These are phyloP conservation scores for Hydraecia micacea DNA, from an alignment of 2,888 invertebrate species.

Conservation along the genomic window DNA sequence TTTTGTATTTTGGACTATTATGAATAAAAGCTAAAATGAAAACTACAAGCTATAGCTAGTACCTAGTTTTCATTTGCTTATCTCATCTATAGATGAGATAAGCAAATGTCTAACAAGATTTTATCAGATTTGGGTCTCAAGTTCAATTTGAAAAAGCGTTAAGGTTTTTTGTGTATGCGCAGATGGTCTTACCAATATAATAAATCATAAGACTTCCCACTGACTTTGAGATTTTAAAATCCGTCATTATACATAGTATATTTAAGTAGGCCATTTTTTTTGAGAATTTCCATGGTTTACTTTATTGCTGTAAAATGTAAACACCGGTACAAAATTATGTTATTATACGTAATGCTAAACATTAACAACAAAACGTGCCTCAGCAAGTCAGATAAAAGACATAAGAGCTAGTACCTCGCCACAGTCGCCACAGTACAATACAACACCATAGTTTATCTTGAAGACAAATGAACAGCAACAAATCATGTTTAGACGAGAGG, in stretches of 20 bases:
- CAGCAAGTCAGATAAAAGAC: constrained; percentile 54
- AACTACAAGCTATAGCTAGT: background rate
- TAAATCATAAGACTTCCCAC: constrained; percentile 44
- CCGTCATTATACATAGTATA: background rate
- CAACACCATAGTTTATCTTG: constrained; percentile 62
- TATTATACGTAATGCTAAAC: constrained; percentile 1
- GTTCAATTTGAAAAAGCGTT: constrained; percentile 32
- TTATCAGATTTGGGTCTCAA: constrained; percentile 31
- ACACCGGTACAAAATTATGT: constrained; percentile 16
- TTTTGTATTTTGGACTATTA: background rate
- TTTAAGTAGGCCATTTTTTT: constrained; percentile 11
- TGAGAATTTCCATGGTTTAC: background rate
- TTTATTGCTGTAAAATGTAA: constrained; percentile 5
- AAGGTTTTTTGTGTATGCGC: constrained; percentile 44
- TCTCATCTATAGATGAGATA: constrained; percentile 28
- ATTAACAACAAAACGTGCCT: constrained; percentile 45
- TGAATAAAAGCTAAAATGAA: constrained; percentile 3
- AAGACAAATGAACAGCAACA: constrained; percentile 80
- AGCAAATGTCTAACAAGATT: constrained; percentile 34
- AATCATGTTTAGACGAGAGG: constrained; percentile 83
- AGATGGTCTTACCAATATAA: constrained; percentile 47
- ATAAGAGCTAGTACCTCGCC: constrained; percentile 39
- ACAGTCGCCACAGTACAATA: constrained; percentile 43
- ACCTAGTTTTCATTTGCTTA: too few species aligned
- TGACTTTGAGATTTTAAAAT: constrained; percentile 12